Evolutionary conservation across 2,797 vertebrate genomes (phyloP), one percentile per base, ranked within the genome.

Genomic region (Tarsius wallacei): DNA sequence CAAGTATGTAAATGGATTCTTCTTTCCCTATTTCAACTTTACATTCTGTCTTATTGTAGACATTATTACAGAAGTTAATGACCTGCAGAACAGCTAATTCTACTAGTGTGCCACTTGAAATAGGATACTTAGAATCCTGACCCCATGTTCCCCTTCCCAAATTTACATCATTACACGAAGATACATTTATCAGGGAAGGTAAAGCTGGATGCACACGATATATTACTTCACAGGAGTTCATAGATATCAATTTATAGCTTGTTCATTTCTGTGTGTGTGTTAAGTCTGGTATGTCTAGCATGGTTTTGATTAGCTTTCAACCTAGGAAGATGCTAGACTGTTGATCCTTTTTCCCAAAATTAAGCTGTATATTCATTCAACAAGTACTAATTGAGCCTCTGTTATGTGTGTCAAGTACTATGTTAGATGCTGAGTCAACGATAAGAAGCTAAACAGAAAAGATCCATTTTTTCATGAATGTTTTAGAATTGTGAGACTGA

Each of bases 311-410:
- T 90, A 28, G 21, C 68, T 95, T 77, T 31, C 13, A 51, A 28
- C 14, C n/a, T 81, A 2, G 59, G 70, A 90, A 94, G 94, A 95
- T 90, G 85, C 22, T 21, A 77, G 59, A 55, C 9, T 66, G 7
- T 31, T 53, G 6, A 70, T 90, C 4, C 24, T 83, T 89, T 81
- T 28, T 10, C 7, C 33, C 26, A 83, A n/a, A 42, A 51, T 5
- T 5, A 78, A 93, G 17, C 76, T 21, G 33, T 86, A 22, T 92
- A 84, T 63, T 94, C 47, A 51, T 86, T 93, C 78, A 68, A 36
- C 4, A 53, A 49, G 7, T 78, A 68, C 77, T 91, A 91, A 77
- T 26, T 85, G 24, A 82, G 22, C 12, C 85, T 93, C 61, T 61
- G 0, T 17, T 81, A 33, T 55, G 16, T 33, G 3, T 71, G 5